These are phyloP conservation scores for Misgurnus mizolepis DNA, from an alignment of 2,113 vertebrate genomes.

Conservation along the genomic window DNA sequence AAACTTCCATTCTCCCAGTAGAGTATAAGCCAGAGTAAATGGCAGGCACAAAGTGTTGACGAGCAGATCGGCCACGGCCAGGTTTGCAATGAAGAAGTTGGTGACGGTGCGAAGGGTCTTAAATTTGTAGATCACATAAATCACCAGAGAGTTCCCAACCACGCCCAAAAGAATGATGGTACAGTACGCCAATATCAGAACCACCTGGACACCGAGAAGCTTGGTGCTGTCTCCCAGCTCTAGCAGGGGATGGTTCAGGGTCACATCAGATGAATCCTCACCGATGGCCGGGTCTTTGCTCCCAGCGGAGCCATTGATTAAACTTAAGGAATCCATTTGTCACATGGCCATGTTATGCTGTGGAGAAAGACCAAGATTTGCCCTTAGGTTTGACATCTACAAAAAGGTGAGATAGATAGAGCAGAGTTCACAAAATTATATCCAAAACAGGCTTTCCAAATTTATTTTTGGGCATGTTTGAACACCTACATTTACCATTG, in stretches of 20 bases:
- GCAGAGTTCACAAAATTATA: too few species aligned
- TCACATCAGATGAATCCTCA: slow-evolving; percentile 47
- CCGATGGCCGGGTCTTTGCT: slow-evolving; percentile 5
- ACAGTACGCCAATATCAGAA: slow-evolving; percentile 90
- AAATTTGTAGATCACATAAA: slow-evolving; percentile 89
- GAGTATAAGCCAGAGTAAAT: slow-evolving; percentile 88
- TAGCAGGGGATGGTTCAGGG: slow-evolving; percentile 45
- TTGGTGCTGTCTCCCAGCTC: slow-evolving; percentile 87
- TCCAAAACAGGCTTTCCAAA: too few species aligned
- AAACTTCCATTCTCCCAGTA: slow-evolving; percentile 89
- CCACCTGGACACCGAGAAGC: slow-evolving; percentile 82
- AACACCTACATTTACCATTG: too few species aligned
- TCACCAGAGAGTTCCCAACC: slow-evolving; percentile 88
- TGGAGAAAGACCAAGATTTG: slow-evolving; percentile 16
- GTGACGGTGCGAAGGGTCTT: slow-evolving; percentile 90
- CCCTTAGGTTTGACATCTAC: slow-evolving; percentile 2
- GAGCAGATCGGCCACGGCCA: slow-evolving; percentile 89
- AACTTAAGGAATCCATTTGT: slow-evolving; percentile 42
- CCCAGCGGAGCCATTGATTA: slow-evolving; percentile 41
- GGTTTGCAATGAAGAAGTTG: slow-evolving; percentile 93
- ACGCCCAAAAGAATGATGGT: slow-evolving; percentile 91
- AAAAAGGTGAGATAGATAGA: not conserved
- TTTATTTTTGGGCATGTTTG: too few species aligned
- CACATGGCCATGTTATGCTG: slow-evolving; percentile 30
- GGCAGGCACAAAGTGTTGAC: slow-evolving; percentile 91